Percentiles rank a stretch among this genome's conserved stretches.
phyloP scores from a whole-genome alignment of 2,888 invertebrate genomes.

The Habrosyne pyritoides region DNA sequence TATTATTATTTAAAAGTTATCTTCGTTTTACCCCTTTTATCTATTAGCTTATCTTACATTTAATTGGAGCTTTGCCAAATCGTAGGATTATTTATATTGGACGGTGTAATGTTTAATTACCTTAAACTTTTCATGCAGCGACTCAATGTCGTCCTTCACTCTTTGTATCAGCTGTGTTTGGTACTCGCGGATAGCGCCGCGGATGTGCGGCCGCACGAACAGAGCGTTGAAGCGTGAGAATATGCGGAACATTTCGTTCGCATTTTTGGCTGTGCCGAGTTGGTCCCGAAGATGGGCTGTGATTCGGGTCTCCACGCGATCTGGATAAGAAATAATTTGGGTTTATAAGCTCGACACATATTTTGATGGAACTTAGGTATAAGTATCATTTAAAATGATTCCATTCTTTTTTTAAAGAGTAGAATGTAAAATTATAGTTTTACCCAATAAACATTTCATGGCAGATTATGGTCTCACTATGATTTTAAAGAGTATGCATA shows the following conservation, averaged over 20 bases:
- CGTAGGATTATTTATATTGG: neutral
- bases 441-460: no score
- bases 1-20: no score
- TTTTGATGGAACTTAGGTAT: no score
- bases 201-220: slow-evolving; percentile 99
- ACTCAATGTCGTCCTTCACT: slow-evolving; percentile 99
- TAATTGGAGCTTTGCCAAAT: no score
- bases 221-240: slow-evolving; percentile 99
- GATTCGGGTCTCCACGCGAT: slow-evolving; percentile 98
- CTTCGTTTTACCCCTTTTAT: no score
- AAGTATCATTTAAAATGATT: no score
- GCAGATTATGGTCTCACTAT: neutral
- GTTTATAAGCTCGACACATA: neutral
- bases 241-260: slow-evolving; percentile 99
- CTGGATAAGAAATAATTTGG: slow-evolving; percentile 43
- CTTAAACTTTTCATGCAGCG: slow-evolving; percentile 99
- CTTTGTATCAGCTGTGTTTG: slow-evolving; percentile 99
- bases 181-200: slow-evolving; percentile 99
- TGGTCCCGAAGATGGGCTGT: slow-evolving; percentile 99
- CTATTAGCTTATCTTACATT: no score
- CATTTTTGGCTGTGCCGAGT: slow-evolving; percentile 98
- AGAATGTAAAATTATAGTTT: no score
- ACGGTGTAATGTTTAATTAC: slow-evolving; percentile 64
- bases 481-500: slow-evolving; percentile 34
- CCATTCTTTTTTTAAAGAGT: no score